Evolutionary conservation across 2,888 invertebrate genomes (phyloP), one percentile per base, ranked within the genome.

Genomic region (Brachycybe producta): DNA sequence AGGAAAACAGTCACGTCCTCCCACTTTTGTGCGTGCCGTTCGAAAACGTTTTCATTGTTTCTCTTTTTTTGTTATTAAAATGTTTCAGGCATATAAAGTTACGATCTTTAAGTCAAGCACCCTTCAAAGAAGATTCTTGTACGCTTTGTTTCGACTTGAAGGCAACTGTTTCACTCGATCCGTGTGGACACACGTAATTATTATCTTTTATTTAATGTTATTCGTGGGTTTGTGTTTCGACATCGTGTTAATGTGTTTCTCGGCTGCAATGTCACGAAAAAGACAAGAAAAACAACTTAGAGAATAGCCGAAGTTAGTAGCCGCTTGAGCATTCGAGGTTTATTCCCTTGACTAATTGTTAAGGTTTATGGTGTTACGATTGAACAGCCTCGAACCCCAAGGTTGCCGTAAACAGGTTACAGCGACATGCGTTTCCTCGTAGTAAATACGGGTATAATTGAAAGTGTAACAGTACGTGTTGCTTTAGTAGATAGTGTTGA

Each of bases 131-230:
- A 61, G 82, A 88, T 65, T 82, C 83, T 11, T 92, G 91, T 69
- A 83, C 82, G 1, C 70, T 92, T 45, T 92, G 92, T 68, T 90
- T 79, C 66, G 87, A 90, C 65, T 76, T 78, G 56, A 76, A 75
- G 57, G 85, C 86, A 0, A 75, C 77, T 52, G 80, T 84, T 21
- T 71, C 77, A 56, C 73, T 91, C 35, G 67, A 78, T 58, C 90
- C 90, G 0, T 91, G 92, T 67, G 75, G 76, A 56, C 92, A 92
- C 67, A 75, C 77, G 88, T 88, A 73, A 72, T 68, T 36, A 49
- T 30, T 26, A 39, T 23, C 13, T 23, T 19, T 27, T 5, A 52
- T 24, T 28, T 41, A 15, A 7, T 51, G 41, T 21, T 17, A 26
- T n/a, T 24, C 3, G 3, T 3, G 3, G 19, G 3, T 43, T 43